Conservation (phyloP, 2,888 invertebrate genomes). For the Nemapogon koenigi region DNA sequence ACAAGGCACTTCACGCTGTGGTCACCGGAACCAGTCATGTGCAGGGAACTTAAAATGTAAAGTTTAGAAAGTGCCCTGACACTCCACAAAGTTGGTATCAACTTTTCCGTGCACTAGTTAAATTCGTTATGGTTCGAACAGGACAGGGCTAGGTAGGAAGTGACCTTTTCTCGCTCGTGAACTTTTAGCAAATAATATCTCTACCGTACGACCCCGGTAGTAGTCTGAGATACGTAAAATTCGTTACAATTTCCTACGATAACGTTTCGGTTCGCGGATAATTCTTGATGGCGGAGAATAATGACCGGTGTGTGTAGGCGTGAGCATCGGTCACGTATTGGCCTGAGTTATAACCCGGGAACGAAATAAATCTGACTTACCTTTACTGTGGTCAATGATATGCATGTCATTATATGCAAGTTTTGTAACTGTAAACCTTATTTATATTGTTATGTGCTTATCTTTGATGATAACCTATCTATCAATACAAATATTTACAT, state of each 20-base stretch:
- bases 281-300: constrained; percentile 12
- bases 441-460: too few relatives aligned
- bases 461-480: too few relatives aligned
- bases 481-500: too few relatives aligned
- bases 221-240: constrained; percentile 28
- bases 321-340: constrained; percentile 59
- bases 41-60: too few relatives aligned
- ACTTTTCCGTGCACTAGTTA: constrained; percentile 30
- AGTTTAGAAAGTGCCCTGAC: too few relatives aligned
- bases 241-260: constrained; percentile 38
- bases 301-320: constrained; percentile 30
- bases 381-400: constrained; percentile 5
- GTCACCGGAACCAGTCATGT: too few relatives aligned
- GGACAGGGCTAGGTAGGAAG: constrained; percentile 26
- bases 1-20: too few relatives aligned
- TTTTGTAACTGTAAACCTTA: too few relatives aligned
- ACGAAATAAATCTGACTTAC: constrained; percentile 46
- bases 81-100: too few relatives aligned
- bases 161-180: constrained; percentile 43
- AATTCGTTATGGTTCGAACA: constrained; percentile 44
- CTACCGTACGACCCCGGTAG: constrained; percentile 33
- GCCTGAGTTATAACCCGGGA: constrained; percentile 49
- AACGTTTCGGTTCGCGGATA: constrained; percentile 10
- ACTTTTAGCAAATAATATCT: constrained; percentile 41
- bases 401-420: too few relatives aligned